Evolutionary conservation across 2,113 vertebrate genomes (phyloP).

Genomic region (Salminus brasiliensis): DNA sequence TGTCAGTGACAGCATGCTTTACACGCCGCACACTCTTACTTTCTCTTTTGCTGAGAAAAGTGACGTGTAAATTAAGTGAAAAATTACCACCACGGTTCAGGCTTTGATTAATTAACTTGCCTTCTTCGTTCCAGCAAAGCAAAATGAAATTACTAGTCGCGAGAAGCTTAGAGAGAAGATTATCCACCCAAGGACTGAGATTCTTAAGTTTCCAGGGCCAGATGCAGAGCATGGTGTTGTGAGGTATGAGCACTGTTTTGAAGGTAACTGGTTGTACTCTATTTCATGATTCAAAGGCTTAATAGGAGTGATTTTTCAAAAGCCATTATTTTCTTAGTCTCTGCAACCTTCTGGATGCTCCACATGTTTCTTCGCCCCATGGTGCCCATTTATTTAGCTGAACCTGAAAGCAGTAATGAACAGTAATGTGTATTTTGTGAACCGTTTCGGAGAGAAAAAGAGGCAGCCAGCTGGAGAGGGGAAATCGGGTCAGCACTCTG

Average conservation of each 20-base stretch:
- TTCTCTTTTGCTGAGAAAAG: background rate
- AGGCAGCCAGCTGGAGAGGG: slow-evolving; percentile 25
- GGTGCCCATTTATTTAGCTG: slow-evolving; percentile 40
- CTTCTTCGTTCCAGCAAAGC: background rate
- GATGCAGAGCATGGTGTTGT: slow-evolving; percentile 22
- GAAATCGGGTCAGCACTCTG: slow-evolving; percentile 35
- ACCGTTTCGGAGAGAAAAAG: slow-evolving; percentile 21
- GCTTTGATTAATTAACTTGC: slow-evolving; percentile 2
- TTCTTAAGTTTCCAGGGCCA: background rate
- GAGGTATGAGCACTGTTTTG: slow-evolving; percentile 31
- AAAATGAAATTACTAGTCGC: background rate
- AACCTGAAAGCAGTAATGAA: slow-evolving; percentile 45
- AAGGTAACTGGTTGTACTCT: slow-evolving; percentile 35
- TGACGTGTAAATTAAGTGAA: slow-evolving; percentile 19
- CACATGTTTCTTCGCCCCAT: slow-evolving; percentile 35
- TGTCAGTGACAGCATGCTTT: background rate
- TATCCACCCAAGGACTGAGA: background rate
- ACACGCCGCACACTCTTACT: background rate
- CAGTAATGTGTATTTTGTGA: slow-evolving; percentile 38
- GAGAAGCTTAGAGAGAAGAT: background rate
- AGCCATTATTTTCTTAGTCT: slow-evolving; percentile 39
- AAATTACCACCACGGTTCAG: background rate
- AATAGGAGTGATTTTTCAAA: slow-evolving; percentile 49
- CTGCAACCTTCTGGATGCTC: slow-evolving; percentile 34
- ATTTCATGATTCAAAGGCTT: slow-evolving; percentile 48